Percentiles rank a stretch among this genome's conserved stretches.
These are phyloP conservation scores for Megalurothrips usitatus DNA, from an alignment of 2,888 invertebrate species.

Conservation along the genomic window DNA sequence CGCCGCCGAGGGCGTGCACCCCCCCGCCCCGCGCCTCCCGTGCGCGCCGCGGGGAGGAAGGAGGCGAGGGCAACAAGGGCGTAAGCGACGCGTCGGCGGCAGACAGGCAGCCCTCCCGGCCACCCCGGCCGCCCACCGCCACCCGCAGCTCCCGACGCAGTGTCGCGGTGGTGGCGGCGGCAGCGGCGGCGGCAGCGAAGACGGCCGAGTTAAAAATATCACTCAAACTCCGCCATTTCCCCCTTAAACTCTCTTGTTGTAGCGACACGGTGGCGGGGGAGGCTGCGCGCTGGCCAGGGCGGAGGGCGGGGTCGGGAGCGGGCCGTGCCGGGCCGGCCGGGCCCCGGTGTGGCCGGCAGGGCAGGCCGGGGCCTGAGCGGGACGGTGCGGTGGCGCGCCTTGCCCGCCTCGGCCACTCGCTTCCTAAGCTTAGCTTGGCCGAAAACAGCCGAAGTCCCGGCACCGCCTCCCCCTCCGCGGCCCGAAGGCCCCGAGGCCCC, in stretches of 20 bases:
- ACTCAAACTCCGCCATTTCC: constrained; percentile 26
- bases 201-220: constrained; percentile 20
- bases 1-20: not conserved
- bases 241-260: constrained; percentile 25
- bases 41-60: not conserved
- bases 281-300: not conserved
- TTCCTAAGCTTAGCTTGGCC: constrained; percentile 24
- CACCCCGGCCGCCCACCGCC: not conserved
- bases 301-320: not conserved
- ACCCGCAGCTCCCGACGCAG: not conserved
- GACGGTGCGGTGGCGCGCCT: not conserved
- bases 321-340: not conserved
- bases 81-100: constrained; percentile 7
- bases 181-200: not conserved
- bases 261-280: not conserved
- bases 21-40: not conserved
- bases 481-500: not conserved
- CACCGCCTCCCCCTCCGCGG: not conserved
- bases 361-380: not conserved
- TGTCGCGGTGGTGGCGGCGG: not conserved
- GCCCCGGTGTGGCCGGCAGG: not conserved
- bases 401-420: not conserved
- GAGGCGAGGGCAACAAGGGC: not conserved
- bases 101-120: not conserved
- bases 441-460: constrained; percentile 4